phyloP scores from a whole-genome alignment of 1,140 invertebrate species.

The Condylostylus longicornis region DNA sequence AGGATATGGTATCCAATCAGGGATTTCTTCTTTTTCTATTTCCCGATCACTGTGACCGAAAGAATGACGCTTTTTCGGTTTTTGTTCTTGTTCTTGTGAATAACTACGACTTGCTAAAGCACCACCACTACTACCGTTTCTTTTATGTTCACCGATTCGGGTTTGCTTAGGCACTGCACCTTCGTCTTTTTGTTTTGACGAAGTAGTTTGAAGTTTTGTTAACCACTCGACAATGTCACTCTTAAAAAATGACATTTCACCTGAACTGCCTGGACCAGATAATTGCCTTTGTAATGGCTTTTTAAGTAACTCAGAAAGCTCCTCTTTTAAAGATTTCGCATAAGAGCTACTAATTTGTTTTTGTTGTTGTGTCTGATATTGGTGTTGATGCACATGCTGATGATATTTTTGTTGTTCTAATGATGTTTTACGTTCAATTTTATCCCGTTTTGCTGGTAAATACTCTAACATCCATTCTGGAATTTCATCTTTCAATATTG shows the following conservation, averaged over 20 bases:
- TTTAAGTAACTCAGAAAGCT: constrained; percentile 23
- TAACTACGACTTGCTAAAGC: constrained; percentile 25
- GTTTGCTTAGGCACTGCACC: constrained; percentile 7
- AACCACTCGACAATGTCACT: constrained; percentile 31
- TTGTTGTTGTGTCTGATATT: constrained; percentile 8
- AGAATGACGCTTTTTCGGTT: constrained; percentile 23
- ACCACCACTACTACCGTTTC: constrained; percentile 25
- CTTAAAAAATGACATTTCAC: constrained; percentile 27
- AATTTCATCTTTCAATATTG: constrained; percentile 27
- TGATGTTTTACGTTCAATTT: constrained; percentile 10
- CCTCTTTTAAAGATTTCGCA: constrained; percentile 21
- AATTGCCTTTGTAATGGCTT: constrained; percentile 27
- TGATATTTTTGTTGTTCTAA: constrained; percentile 2
- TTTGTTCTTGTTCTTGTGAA: constrained; percentile 21
- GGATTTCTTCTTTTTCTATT: constrained; percentile 13
- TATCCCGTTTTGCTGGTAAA: constrained; percentile 19
- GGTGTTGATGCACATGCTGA: background rate
- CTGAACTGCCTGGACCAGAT: constrained; percentile 22
- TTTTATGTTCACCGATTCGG: constrained; percentile 21
- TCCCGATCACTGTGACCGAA: constrained; percentile 22
- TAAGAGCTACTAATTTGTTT: constrained; percentile 19
- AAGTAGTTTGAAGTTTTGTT: constrained; percentile 24
- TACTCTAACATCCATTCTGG: constrained; percentile 29
- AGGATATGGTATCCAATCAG: constrained; percentile 30
- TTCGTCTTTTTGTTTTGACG: constrained; percentile 2